Base-by-base conservation (phyloP, 2,797 vertebrate genomes). In the Serranus cabrilla region DNA sequence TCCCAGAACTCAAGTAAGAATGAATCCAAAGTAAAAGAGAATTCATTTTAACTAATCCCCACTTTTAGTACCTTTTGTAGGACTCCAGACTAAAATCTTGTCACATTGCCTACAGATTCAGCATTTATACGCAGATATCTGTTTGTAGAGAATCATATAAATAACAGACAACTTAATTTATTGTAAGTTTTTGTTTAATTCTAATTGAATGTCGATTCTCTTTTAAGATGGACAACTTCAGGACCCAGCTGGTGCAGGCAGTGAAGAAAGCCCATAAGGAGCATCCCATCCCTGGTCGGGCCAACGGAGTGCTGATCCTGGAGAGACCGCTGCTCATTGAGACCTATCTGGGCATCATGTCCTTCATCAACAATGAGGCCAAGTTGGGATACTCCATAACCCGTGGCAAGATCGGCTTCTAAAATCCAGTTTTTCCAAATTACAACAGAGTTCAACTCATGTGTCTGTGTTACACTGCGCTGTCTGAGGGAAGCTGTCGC, bases 331-430 rank as follows among this genome's bases (percentile, higher is more conserved):
- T 99, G 8, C 95, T 98, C 79, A 99, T 99, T 0, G 97, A 99
- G 93, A 99, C 98, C 70, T 99, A 99, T 71, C 91, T 99, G 90
- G 98, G 98, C 5, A 78, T 99, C 46, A 96, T 99, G 97, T 99
- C 98, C 85, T 98, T 99, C 93, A 97, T 99, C 91, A 99, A 98
- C 95, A 99, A 99, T 0, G 97, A 99, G 89, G 98, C 98, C 73
- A 99, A 99, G 75, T 89, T 99, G 55, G 98, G 97, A 60, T 99
- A 99, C 74, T 97, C 98, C 75, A 99, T 99, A 96, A 97, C 97
- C 11, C 96, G 98, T 4, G 98, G 98, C 78, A 98, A 96, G 88
- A 97, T 99, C 1, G 97, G 98, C 74, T 99, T 99, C 89, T 99
- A 96, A 94, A 57, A 56, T 18, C 7, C 57, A 5, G 27, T 46